Percentiles rank a stretch among this genome's conserved stretches.
Conservation (phyloP, 2,797 vertebrate genomes). For the Platyrinchus mystaceus region DNA sequence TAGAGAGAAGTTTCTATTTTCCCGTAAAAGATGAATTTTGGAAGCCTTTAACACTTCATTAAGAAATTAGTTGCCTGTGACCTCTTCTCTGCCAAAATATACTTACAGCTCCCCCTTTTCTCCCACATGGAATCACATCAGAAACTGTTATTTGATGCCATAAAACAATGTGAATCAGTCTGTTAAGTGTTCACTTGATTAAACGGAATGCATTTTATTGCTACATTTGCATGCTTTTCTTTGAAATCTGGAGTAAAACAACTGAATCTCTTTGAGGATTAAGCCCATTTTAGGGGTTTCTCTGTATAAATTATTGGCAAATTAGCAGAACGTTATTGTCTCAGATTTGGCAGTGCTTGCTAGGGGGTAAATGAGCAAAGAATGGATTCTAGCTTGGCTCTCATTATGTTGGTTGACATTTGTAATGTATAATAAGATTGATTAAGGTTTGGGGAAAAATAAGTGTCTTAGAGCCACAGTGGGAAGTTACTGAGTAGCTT, state of each 20-base stretch:
- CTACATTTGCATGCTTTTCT: constrained; percentile 45
- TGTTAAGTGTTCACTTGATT: constrained; percentile 64
- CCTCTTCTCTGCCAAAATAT: constrained; percentile 55
- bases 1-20: constrained; percentile 19
- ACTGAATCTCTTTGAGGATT: constrained; percentile 59
- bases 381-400: not conserved
- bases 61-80: constrained; percentile 29
- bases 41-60: constrained; percentile 53
- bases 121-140: constrained; percentile 9
- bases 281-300: constrained; percentile 49
- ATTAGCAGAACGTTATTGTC: not conserved
- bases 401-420: not conserved
- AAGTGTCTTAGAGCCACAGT: not conserved
- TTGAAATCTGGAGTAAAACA: constrained; percentile 52
- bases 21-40: constrained; percentile 23
- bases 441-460: not conserved
- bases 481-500: not conserved
- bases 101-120: constrained; percentile 35
- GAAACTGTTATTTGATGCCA: constrained; percentile 51
- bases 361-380: not conserved
- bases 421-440: not conserved
- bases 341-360: not conserved
- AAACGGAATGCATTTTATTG: constrained; percentile 55
- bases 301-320: constrained; percentile 45
- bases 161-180: constrained; percentile 50